These are phyloP conservation scores for Tapirus indicus DNA, from an alignment of 2,797 vertebrate genomes.

Conservation along the genomic window DNA sequence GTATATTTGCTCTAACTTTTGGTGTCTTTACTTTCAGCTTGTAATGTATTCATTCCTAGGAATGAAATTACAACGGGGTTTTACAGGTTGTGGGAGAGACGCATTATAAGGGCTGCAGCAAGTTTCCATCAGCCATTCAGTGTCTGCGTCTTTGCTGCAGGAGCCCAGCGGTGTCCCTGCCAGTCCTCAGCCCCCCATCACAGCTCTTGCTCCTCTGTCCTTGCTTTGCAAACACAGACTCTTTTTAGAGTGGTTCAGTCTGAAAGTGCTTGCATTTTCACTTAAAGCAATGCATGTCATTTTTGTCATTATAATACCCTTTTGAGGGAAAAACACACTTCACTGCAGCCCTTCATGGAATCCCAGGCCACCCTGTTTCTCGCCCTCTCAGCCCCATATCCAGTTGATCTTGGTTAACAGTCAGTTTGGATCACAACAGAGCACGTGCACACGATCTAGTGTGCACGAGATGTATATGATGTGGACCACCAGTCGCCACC, in stretches of 20 bases:
- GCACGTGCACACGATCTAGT: no score
- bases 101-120: no score
- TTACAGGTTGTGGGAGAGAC: not conserved
- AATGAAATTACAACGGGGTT: not conserved
- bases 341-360: not conserved
- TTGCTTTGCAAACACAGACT: not conserved
- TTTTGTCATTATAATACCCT: not conserved
- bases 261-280: not conserved
- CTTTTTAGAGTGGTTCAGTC: not conserved
- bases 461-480: not conserved
- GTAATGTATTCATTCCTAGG: not conserved
- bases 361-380: not conserved
- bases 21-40: not conserved
- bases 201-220: no score
- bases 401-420: no score
- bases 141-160: no score
- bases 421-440: no score
- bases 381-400: no score
- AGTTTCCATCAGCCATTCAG: no score
- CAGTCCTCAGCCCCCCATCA: no score
- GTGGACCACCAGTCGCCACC: no score
- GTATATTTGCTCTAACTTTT: not conserved
- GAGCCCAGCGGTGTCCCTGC: no score
- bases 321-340: not conserved
- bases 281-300: not conserved